phyloP scores from a whole-genome alignment of 2,113 vertebrate species.

The Spizaetus ornatus region DNA sequence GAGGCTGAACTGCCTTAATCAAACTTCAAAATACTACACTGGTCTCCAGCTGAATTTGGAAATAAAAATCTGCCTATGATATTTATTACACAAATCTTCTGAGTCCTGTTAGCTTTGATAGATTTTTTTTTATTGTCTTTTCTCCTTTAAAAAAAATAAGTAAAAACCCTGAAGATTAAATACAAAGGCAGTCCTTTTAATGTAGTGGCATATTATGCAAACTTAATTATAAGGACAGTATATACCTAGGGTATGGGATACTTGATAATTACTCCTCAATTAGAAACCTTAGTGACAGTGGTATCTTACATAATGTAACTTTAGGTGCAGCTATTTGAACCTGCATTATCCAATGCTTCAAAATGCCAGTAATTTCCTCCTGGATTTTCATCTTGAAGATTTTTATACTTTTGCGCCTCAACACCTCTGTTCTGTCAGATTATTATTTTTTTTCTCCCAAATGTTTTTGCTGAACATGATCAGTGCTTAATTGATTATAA shows the following conservation, averaged over 20 bases:
- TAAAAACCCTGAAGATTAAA: conserved; percentile 63
- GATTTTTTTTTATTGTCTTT: neutral
- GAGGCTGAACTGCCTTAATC: conserved; percentile 66
- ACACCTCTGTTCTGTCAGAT: neutral
- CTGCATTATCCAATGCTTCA: neutral
- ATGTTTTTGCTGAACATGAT: neutral
- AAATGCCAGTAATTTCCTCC: neutral
- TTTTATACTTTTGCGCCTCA: neutral
- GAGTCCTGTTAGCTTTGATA: conserved; percentile 77
- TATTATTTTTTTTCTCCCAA: neutral
- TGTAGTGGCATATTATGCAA: conserved; percentile 27
- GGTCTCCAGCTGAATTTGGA: conserved; percentile 67
- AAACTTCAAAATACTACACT: conserved; percentile 70
- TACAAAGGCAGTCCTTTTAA: conserved; percentile 69
- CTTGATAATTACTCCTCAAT: neutral
- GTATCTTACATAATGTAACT: neutral
- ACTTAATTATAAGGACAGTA: conserved; percentile 64
- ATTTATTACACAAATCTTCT: conserved; percentile 75
- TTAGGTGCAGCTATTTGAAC: neutral
- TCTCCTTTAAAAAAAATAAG: neutral
- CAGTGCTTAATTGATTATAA: neutral
- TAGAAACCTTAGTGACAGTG: neutral
- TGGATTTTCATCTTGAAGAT: neutral
- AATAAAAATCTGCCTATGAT: conserved; percentile 73
- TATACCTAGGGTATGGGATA: neutral